Conservation (phyloP, 2,797 vertebrate genomes). For the Neosilurus mollespiculum region DNA sequence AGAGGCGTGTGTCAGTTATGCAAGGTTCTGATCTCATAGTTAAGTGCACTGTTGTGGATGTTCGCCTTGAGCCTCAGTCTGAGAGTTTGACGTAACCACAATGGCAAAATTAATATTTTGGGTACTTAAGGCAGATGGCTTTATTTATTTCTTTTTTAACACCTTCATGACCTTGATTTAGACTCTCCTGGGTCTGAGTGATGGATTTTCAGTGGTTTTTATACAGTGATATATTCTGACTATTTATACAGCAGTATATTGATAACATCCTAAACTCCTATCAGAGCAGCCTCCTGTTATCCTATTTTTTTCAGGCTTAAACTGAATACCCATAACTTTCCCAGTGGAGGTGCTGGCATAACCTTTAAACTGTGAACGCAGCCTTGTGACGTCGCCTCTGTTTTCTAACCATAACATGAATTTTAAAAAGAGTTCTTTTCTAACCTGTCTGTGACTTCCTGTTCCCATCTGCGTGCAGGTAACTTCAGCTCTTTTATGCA, state of each 20-base stretch:
- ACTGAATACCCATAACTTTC: background rate
- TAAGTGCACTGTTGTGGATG: background rate
- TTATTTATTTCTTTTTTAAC: too few relatives aligned
- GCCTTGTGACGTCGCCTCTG: background rate
- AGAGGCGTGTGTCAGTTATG: background rate
- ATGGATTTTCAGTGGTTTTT: background rate
- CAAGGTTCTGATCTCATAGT: background rate
- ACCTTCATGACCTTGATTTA: background rate
- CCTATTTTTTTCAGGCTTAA: too few relatives aligned
- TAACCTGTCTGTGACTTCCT: background rate
- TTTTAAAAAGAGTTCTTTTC: too few relatives aligned
- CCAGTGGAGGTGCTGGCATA: background rate
- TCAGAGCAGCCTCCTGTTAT: too few relatives aligned
- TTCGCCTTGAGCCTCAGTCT: background rate
- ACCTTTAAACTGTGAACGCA: background rate
- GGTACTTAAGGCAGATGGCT: too few relatives aligned
- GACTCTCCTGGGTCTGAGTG: background rate
- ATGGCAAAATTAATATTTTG: background rate
- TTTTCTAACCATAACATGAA: background rate
- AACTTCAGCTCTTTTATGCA: slow-evolving; percentile 99
- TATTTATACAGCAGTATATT: background rate
- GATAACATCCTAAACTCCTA: background rate
- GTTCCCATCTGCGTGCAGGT: slow-evolving; percentile 67
- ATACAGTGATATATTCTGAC: background rate
- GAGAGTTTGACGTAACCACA: background rate